Conservation (phyloP, 2,113 vertebrate species). For the Pseudorasbora parva region DNA sequence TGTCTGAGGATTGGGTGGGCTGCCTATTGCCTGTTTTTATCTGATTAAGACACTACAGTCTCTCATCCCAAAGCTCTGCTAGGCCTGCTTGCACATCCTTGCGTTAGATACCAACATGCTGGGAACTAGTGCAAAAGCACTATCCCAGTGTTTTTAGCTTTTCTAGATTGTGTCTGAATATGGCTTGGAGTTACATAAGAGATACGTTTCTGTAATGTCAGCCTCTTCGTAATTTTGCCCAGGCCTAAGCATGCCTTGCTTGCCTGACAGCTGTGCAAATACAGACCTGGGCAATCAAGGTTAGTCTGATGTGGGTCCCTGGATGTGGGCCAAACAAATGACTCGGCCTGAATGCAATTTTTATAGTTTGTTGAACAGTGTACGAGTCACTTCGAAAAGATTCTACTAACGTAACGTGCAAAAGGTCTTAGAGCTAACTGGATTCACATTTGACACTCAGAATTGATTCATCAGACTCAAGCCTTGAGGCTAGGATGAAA, state of each 20-base stretch:
- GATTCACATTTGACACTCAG: constrained; percentile 20
- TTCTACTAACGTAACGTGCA: constrained; percentile 39
- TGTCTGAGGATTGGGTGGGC: constrained; percentile 66
- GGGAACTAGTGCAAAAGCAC: not conserved
- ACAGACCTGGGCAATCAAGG: constrained; percentile 67
- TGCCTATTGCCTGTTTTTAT: constrained; percentile 67
- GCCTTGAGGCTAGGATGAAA: not conserved
- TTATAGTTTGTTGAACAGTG: constrained; percentile 48
- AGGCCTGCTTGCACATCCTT: not conserved
- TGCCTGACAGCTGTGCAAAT: constrained; percentile 80
- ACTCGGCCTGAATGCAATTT: constrained; percentile 54
- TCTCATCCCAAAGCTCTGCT: constrained; percentile 59
- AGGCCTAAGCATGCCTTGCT: constrained; percentile 52
- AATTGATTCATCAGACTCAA: constrained; percentile 23
- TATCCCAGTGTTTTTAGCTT: not conserved
- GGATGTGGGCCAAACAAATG: constrained; percentile 62
- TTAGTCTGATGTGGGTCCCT: constrained; percentile 69
- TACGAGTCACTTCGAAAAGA: constrained; percentile 53
- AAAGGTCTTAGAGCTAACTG: not conserved
- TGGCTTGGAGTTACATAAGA: constrained; percentile 12
- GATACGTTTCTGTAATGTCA: constrained; percentile 13
- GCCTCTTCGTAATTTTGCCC: constrained; percentile 25
- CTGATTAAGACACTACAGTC: constrained; percentile 66
- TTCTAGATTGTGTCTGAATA: not conserved
- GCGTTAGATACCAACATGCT: constrained; percentile 27